These are phyloP conservation scores for Bombus ignitus DNA, from an alignment of 1,140 invertebrate genomes.

Conservation along the genomic window DNA sequence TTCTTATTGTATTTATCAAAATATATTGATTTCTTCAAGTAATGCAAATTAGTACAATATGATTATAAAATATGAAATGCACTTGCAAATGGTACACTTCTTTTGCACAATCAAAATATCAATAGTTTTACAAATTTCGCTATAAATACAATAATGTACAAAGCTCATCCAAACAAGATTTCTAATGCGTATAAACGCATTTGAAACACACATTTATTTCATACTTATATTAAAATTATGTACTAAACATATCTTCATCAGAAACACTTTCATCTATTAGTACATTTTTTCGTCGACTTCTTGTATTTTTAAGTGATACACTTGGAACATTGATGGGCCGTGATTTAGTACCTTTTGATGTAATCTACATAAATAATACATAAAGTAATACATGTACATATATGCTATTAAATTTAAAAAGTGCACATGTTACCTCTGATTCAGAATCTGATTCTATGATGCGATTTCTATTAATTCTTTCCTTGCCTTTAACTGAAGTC, in stretches of 20 bases:
- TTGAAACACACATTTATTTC: slow-evolving; percentile 20
- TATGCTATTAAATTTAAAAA: neutral
- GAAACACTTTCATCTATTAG: slow-evolving; percentile 47
- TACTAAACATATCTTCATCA: slow-evolving; percentile 75
- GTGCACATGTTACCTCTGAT: slow-evolving; percentile 62
- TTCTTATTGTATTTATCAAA: slow-evolving; percentile 18
- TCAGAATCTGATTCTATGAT: slow-evolving; percentile 61
- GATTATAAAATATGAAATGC: neutral
- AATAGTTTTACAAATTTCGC: slow-evolving; percentile 11
- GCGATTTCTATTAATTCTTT: neutral
- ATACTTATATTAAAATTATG: slow-evolving; percentile 44
- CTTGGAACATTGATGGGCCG: slow-evolving; percentile 49
- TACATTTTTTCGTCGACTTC: slow-evolving; percentile 17
- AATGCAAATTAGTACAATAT: neutral
- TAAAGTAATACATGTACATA: slow-evolving; percentile 10
- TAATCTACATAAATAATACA: slow-evolving; percentile 59
- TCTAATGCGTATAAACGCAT: slow-evolving; percentile 11
- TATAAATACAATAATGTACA: slow-evolving; percentile 54
- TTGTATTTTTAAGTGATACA: slow-evolving; percentile 25
- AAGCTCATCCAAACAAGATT: slow-evolving; percentile 7
- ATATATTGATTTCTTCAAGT: slow-evolving; percentile 13
- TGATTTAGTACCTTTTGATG: slow-evolving; percentile 65
- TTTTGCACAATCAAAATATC: slow-evolving; percentile 35
- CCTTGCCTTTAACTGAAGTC: slow-evolving; percentile 40
- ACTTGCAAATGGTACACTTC: slow-evolving; percentile 35